Conservation (phyloP, 1,140 invertebrate genomes). For the Euura saliciscinereae region DNA sequence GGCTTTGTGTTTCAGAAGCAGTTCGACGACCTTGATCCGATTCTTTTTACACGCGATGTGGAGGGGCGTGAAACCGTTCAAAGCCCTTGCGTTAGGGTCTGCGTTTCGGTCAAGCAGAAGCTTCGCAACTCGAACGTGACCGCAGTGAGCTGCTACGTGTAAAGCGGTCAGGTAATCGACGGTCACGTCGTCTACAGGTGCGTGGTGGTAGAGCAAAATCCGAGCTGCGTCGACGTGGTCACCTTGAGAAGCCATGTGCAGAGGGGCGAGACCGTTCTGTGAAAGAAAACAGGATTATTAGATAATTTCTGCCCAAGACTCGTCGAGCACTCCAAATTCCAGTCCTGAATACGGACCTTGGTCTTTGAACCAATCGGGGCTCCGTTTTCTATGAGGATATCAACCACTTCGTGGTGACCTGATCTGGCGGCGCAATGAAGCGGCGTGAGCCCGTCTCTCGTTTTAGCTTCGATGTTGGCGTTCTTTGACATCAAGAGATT, state of each 20-base stretch:
- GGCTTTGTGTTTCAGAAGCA: constrained; percentile 95
- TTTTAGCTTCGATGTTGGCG: constrained; percentile 93
- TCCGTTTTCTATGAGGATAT: constrained; percentile 87
- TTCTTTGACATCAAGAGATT: constrained; percentile 82
- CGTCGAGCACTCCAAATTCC: neutral
- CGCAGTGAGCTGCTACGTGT: constrained; percentile 95
- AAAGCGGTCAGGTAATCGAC: constrained; percentile 96
- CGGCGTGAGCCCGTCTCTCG: constrained; percentile 93
- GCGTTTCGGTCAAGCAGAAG: constrained; percentile 91
- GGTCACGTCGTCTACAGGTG: constrained; percentile 96
- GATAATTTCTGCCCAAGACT: neutral
- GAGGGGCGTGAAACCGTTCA: constrained; percentile 98
- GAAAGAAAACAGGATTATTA: constrained; percentile 12
- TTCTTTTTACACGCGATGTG: constrained; percentile 99
- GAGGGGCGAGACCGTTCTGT: constrained; percentile 86
- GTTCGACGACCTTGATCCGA: constrained; percentile 93
- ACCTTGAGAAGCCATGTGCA: constrained; percentile 95
- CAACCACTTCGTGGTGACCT: constrained; percentile 95
- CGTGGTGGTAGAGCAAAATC: constrained; percentile 89
- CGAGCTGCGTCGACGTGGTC: constrained; percentile 96
- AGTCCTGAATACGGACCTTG: constrained; percentile 71
- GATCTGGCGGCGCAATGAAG: constrained; percentile 92
- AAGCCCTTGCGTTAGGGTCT: constrained; percentile 94
- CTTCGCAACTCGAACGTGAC: constrained; percentile 95
- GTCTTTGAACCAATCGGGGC: constrained; percentile 96